A percentile compares a stretch with the other conserved stretches of the same genome.
phyloP scores from a whole-genome alignment of 1,140 invertebrate genomes.

The Lepidotrigona ventralis region DNA sequence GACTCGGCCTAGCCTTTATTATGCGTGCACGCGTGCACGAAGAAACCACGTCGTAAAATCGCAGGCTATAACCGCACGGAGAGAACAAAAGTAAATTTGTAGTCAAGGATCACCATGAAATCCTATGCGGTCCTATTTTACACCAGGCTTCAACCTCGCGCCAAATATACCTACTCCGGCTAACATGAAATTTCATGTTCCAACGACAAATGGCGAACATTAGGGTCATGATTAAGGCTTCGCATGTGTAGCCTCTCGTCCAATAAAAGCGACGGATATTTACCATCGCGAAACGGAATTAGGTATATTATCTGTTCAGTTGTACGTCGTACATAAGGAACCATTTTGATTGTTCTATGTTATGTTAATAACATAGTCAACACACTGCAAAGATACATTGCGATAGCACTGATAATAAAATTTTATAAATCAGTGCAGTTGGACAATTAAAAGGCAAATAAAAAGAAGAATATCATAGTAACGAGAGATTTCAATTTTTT shows the following conservation, averaged over 20 bases:
- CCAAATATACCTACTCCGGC: slow-evolving; percentile 29
- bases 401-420: not conserved
- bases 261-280: not conserved
- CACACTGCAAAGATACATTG: not conserved
- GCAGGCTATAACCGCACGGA: not conserved
- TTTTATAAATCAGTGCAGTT: not conserved
- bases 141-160: slow-evolving; percentile 27
- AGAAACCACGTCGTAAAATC: not conserved
- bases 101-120: slow-evolving; percentile 40
- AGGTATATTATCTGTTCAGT: not conserved
- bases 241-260: not conserved
- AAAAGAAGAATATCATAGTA: no score
- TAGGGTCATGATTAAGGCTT: not conserved
- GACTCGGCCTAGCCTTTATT: slow-evolving; percentile 56
- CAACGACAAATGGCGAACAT: slow-evolving; percentile 4
- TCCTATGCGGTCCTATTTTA: slow-evolving; percentile 27
- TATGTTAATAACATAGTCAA: not conserved
- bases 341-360: not conserved
- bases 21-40: slow-evolving; percentile 39
- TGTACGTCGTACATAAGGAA: not conserved
- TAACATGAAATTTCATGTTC: slow-evolving; percentile 10
- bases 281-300: not conserved
- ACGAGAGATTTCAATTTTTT: no score
- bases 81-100: slow-evolving; percentile 42
- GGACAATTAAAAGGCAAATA: no score